Evolutionary conservation across 2,797 vertebrate species (phyloP).

Genomic region (Labroides dimidiatus): DNA sequence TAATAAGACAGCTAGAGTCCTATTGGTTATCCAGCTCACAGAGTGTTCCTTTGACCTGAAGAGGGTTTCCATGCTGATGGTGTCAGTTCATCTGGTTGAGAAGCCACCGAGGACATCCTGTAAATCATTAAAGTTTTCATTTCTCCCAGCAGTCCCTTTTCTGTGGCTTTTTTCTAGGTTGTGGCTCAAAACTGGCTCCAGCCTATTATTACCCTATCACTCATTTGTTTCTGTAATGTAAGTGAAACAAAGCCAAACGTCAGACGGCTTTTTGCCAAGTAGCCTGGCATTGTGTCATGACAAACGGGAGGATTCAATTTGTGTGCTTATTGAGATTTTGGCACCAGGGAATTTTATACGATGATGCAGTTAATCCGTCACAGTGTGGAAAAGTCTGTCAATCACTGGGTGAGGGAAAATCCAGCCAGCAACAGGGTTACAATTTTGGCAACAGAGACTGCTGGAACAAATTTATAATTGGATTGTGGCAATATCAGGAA

Average conservation of each 20-base stretch:
- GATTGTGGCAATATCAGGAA: not conserved
- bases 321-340: slow-evolving; percentile 27
- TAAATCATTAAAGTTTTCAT: not conserved
- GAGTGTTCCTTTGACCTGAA: slow-evolving; percentile 33
- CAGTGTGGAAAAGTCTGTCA: slow-evolving; percentile 30
- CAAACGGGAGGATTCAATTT: slow-evolving; percentile 25
- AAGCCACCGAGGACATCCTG: slow-evolving; percentile 9
- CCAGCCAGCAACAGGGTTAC: not conserved
- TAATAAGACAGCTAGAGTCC: slow-evolving; percentile 2
- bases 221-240: slow-evolving; percentile 20
- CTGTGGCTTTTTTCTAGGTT: not conserved
- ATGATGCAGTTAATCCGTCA: slow-evolving; percentile 25
- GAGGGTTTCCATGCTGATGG: slow-evolving; percentile 2
- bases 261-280: slow-evolving; percentile 16
- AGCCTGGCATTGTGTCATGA: slow-evolving; percentile 4
- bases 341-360: slow-evolving; percentile 16
- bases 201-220: not conserved
- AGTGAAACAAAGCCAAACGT: slow-evolving; percentile 30
- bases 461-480: not conserved
- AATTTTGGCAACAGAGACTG: slow-evolving; percentile 3
- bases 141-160: not conserved
- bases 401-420: not conserved
- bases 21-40: slow-evolving; percentile 21
- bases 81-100: slow-evolving; percentile 34
- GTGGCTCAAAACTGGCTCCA: slow-evolving; percentile 1